Base-by-base conservation (phyloP, 2,888 invertebrate genomes). In the Leptopilina myrica region DNA sequence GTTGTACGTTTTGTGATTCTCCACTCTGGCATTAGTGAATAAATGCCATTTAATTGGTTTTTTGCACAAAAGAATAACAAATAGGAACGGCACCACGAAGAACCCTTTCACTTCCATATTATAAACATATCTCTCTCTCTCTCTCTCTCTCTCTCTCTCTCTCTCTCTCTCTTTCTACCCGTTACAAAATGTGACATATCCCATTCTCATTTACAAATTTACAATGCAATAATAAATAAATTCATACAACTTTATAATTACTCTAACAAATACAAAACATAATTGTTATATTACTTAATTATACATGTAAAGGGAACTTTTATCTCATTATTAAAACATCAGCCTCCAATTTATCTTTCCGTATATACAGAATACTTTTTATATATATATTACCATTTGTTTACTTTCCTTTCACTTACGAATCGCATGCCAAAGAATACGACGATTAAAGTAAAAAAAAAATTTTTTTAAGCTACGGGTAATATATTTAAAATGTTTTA, bases 31-130 rank as follows among this genome's bases (percentile, higher is more conserved):
- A 73, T 73, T 73, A 73, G 73, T 49, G 53, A 73, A 73, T 73
- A 73, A 73, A 73, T 56, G 73, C 7, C 73, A 73, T 56, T 73
- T 73, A 73, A 73, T 73, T 73, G 56, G 56, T 73, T 73, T 20
- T 56, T 73, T 56, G 53, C 2, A 5, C 8, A 49, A 14, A 15
- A 15, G 46, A 20, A 46, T 33, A 33, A 33, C 65, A 65, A 2
- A 46, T 56, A 56, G 73, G 56, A 56, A 73, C 73, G 73, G 56
- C 73, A 56, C 49, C 7, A 33, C n/a, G 46, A 66, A 33, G 53
- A 14, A 11, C 49, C 73, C 73, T 73, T 73, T 73, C 73, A 73
- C 73, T 33, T 20, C 9, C 62, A 20, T 7, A 7, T 20, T 20
- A 20, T 59, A 59, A 15, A n/a, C 8, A 62, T 62, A 59, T n/a